phyloP scores from a whole-genome alignment of 2,797 vertebrate genomes.

The Acanthis flammea region DNA sequence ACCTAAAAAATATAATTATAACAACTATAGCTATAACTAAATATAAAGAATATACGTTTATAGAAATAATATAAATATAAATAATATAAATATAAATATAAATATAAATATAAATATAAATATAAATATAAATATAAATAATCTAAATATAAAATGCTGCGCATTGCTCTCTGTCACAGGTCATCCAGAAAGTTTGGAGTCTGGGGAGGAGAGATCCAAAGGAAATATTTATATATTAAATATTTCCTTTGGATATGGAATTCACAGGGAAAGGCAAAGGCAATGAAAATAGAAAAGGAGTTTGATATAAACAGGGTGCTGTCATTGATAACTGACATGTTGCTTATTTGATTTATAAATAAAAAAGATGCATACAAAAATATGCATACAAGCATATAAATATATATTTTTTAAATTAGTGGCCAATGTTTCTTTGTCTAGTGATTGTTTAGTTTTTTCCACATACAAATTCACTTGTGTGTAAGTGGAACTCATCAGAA shows the following conservation, averaged over 20 bases:
- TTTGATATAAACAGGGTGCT: background rate
- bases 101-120: too few relatives aligned
- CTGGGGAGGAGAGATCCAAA: background rate
- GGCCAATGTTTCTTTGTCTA: background rate
- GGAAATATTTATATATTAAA: background rate
- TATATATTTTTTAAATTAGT: background rate
- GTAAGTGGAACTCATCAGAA: background rate
- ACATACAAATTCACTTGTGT: fast-evolving
- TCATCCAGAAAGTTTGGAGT: background rate
- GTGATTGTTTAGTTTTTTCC: background rate
- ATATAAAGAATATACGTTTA: too few relatives aligned
- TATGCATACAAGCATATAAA: background rate
- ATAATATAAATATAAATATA: too few relatives aligned
- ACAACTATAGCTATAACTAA: too few relatives aligned
- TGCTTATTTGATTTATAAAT: background rate
- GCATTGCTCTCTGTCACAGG: background rate
- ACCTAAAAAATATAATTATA: too few relatives aligned
- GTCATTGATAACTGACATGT: background rate
- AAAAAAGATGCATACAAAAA: background rate
- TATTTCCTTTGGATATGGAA: too few relatives aligned
- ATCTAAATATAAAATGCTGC: background rate
- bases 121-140: background rate
- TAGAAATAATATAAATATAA: too few relatives aligned
- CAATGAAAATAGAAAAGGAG: fast-evolving
- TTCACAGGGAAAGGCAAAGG: background rate